Evolutionary conservation across 2,888 invertebrate genomes (phyloP).

Genomic region (Conchocele bisecta): DNA sequence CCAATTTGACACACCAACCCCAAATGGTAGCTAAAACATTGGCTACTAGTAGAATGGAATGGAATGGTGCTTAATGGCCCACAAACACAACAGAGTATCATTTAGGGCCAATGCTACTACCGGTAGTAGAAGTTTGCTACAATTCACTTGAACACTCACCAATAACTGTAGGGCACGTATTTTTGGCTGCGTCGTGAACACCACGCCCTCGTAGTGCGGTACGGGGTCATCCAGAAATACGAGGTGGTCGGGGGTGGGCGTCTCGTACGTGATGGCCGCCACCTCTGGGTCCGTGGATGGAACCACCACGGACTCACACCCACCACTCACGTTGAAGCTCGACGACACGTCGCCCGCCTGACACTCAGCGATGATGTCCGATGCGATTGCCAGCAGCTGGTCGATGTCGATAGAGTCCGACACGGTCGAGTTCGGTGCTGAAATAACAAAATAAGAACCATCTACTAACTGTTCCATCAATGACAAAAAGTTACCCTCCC

Average conservation of each 20-base stretch:
- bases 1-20: too few species aligned
- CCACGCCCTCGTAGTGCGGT: constrained; percentile 39
- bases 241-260: constrained; percentile 39
- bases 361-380: constrained; percentile 57
- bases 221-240: constrained; percentile 16
- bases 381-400: constrained; percentile 30
- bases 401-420: constrained; percentile 23
- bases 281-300: constrained; percentile 7
- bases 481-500: too few species aligned
- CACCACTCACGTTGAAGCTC: constrained; percentile 38
- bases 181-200: constrained; percentile 27
- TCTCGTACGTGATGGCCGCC: constrained; percentile 39
- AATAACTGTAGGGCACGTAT: constrained; percentile 22
- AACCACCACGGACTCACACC: constrained; percentile 41
- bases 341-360: constrained; percentile 52
- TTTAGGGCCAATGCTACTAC: too few species aligned
- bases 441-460: background rate
- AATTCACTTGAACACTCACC: constrained; percentile 39
- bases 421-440: constrained; percentile 29
- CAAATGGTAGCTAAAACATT: too few species aligned
- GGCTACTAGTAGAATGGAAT: too few species aligned
- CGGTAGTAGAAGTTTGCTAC: too few species aligned
- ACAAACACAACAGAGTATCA: too few species aligned
- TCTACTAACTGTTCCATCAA: background rate
- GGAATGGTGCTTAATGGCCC: too few species aligned